Evolutionary conservation across 2,113 vertebrate species (phyloP), one percentile per base, ranked within the genome.

Genomic region (Formicarius rufipectus): DNA sequence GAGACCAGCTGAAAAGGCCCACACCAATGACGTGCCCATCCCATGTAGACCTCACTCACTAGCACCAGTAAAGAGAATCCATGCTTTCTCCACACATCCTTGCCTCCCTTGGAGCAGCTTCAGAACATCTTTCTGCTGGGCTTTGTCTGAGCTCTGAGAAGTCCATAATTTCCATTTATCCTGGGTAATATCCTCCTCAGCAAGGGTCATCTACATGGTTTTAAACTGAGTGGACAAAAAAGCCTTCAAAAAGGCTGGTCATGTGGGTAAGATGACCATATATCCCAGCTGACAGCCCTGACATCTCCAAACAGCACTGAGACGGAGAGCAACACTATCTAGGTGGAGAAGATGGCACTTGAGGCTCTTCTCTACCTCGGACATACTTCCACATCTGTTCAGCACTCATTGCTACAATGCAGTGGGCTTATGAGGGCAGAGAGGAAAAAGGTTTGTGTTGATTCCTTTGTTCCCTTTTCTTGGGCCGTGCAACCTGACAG

Each of bases 21-120:
- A 35, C 2, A 1, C 8, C 11, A 4, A 35, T 0, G n/a, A 15
- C 4, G 0, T 39, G 14, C 13, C 7, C 22, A 50, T 30, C 58
- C 11, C 21, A 5, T 8, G 9, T 1, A 53, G 39, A 31, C 5
- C 18, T 76, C 0, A 1, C 9, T 59, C 39, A 49, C 20, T 20
- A 58, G 10, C 14, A 49, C 10, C 17, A 50, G 7, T 33, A 56
- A 79, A 72, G 35, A 64, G 4, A 82, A 49, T 53, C 23, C 20
- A 5, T 20, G 15, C 14, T 2, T 93, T 18, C 14, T 75, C 14
- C 42, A 63, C 0, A 4, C 3, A 4, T 25, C 8, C 7, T 60
- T 47, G 28, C 10, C 2, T 5, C 27, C 23, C 35, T 3, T n/a
- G n/a, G 7, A 72, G 37, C 19, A 66, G 24, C 7, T 0, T 1